These are phyloP conservation scores for Minunthozetes semirufus DNA, from an alignment of 2,888 invertebrate species.

Conservation along the genomic window DNA sequence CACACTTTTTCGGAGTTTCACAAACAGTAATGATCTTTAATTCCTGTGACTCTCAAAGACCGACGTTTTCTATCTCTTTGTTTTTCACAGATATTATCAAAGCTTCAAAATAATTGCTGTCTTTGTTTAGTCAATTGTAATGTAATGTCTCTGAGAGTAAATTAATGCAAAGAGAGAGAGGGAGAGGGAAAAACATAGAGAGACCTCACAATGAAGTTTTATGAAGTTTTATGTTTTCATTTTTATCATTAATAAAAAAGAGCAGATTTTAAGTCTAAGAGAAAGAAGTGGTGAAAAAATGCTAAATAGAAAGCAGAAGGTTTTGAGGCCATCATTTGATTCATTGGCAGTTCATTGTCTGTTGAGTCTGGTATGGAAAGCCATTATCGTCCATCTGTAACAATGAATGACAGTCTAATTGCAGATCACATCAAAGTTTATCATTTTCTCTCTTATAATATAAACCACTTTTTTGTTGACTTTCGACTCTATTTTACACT, in stretches of 20 bases:
- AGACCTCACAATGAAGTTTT: no score
- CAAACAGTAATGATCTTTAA: conserved; percentile 9
- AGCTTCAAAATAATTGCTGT: conserved; percentile 19
- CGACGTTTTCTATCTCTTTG: neutral
- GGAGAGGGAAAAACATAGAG: neutral
- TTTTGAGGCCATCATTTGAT: neutral
- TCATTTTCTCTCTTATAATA: conserved; percentile 22
- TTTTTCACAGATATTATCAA: conserved; percentile 11
- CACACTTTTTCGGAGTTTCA: neutral
- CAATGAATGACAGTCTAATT: conserved; percentile 30
- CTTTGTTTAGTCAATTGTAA: conserved; percentile 16
- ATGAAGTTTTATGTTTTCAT: no score
- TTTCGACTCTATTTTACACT: conserved; percentile 18
- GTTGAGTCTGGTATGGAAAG: neutral
- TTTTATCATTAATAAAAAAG: no score
- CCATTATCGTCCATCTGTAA: conserved; percentile 32
- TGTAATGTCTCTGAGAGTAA: conserved; percentile 5
- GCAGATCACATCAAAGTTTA: conserved; percentile 25
- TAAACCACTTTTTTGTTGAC: conserved; percentile 28
- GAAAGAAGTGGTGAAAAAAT: neutral
- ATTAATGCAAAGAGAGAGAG: neutral
- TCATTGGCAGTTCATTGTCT: neutral
- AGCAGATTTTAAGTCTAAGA: neutral
- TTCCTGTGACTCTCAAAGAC: neutral
- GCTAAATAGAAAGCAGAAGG: neutral